Evolutionary conservation across 2,113 vertebrate genomes (phyloP).

Genomic region (Montifringilla adamsi): DNA sequence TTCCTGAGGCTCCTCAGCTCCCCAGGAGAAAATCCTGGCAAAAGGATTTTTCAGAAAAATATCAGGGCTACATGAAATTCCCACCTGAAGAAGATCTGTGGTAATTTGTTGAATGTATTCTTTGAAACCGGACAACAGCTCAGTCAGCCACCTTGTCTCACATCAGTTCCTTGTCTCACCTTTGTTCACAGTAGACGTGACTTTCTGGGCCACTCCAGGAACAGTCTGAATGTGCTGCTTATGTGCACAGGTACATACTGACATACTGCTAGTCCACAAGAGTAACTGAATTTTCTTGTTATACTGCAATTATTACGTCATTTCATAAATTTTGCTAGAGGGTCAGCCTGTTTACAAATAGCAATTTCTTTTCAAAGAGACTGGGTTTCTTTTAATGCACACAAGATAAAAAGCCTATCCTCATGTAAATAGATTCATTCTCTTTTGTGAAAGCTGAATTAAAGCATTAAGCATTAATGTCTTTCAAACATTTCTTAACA

Average conservation of each 20-base stretch:
- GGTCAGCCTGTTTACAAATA: background rate
- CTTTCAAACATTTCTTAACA: conserved; percentile 49
- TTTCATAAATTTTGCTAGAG: background rate
- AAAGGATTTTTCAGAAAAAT: no score
- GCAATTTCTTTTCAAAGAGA: background rate
- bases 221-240: background rate
- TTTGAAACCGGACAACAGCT: background rate
- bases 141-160: background rate
- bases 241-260: background rate
- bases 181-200: background rate
- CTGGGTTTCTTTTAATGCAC: background rate
- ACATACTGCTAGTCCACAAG: background rate
- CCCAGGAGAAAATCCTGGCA: no score
- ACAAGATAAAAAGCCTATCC: background rate
- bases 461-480: background rate
- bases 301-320: background rate
- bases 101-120: background rate
- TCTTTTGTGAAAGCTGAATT: conserved; percentile 24
- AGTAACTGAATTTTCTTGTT: background rate
- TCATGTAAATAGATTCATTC: background rate
- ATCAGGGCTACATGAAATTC: no score
- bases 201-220: background rate
- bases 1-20: no score
- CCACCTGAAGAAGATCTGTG: background rate
- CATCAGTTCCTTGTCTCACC: background rate